Percentiles rank a stretch among this genome's conserved stretches.
Conservation (phyloP, 2,113 vertebrate species). For the Terrapene triunguis region DNA sequence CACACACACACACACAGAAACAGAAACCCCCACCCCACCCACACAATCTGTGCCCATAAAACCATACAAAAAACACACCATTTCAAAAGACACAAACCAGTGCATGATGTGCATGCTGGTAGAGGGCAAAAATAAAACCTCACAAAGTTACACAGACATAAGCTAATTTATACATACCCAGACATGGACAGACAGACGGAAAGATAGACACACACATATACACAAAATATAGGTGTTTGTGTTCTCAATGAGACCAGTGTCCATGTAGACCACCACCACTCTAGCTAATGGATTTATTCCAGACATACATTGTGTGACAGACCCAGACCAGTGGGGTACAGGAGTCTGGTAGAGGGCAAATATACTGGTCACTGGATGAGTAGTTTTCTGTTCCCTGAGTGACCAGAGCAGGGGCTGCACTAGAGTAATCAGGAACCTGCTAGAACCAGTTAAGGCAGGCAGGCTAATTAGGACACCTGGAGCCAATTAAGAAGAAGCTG, state of each 20-base stretch:
- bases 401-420: too few species aligned
- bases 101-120: fast-evolving
- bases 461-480: too few species aligned
- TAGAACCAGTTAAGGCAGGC: too few species aligned
- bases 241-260: constrained; percentile 62
- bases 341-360: too few species aligned
- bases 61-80: fast-evolving
- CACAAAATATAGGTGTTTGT: constrained; percentile 49
- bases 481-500: too few species aligned
- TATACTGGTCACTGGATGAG: too few species aligned
- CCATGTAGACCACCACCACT: not conserved
- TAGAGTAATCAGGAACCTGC: too few species aligned
- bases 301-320: not conserved
- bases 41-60: fast-evolving
- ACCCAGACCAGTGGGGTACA: too few species aligned
- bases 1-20: fast-evolving
- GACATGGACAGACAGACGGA: not conserved
- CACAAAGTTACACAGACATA: not conserved
- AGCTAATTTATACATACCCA: constrained; percentile 34
- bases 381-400: too few species aligned
- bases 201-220: constrained; percentile 10
- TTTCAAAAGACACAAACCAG: fast-evolving
- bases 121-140: not conserved
- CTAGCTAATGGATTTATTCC: not conserved
- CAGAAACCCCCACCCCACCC: fast-evolving